Evolutionary conservation across 2,888 invertebrate species (phyloP), one percentile per base, ranked within the genome.

Genomic region (Dinocampus coccinellae): DNA sequence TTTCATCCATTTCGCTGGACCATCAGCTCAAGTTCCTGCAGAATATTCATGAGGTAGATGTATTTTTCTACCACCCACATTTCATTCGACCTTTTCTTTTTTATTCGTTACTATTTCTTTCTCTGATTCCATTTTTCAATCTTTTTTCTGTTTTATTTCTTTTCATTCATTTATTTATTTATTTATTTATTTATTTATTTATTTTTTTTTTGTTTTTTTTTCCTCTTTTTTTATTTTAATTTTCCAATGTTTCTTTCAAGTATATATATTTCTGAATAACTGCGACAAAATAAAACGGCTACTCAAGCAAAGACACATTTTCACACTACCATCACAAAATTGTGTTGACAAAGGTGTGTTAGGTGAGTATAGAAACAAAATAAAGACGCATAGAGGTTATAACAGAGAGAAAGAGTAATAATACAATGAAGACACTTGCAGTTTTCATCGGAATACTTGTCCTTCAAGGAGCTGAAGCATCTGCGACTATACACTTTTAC

Each of bases 1-100:
- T 22, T 58, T 29, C 26, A 62, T 62, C 42, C 62, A 24, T 62
- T 62, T 62, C 22, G 22, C 22, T 13, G 13, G 39, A 42, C 62
- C 62, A 62, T 39, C 13, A 62, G n/a, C 26, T n/a, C 42, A 39
- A 26, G 11, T 39, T 16, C 24, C 24, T 39, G 36, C 22, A 42
- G 24, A 62, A 62, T 62, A 39, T 62, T 62, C 62, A 62, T 62
- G 62, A 62, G 42, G 1, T 9, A 22, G 24, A 24, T 42, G n/a
- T 39, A 24, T 61, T 39, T 61, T 42, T 39, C n/a, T 39, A 62
- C 62, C 24, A 42, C 24, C 24, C 24, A 62, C 62, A 62, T 39
- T 24, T 62, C 62, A 39, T 39, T 42, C 20, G 6, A 39, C 26
- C 62, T 24, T 39, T 24, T 24, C 13, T 39, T 22, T 39, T 11